Conservation (phyloP, 1,140 invertebrate species). For the Drosophila ananassae region DNA sequence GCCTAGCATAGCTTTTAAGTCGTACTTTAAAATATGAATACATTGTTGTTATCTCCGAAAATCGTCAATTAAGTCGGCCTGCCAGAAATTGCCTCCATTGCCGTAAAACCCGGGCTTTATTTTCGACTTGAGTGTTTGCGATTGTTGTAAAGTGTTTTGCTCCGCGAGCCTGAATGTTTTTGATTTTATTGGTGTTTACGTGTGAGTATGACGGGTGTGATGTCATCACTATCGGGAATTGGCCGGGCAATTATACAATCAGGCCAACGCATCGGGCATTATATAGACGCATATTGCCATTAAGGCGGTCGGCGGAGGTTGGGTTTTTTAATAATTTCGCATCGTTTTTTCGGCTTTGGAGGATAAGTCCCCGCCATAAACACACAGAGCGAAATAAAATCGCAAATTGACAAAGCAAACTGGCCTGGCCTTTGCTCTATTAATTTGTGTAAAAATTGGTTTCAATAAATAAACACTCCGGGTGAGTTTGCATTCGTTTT, state of each 20-base stretch:
- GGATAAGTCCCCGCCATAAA: slow-evolving; percentile 27
- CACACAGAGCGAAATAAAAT: slow-evolving; percentile 21
- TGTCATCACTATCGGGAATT: slow-evolving; percentile 60
- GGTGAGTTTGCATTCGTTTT: slow-evolving; percentile 5
- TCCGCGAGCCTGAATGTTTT: not conserved
- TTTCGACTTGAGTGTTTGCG: not conserved
- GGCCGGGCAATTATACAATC: slow-evolving; percentile 53
- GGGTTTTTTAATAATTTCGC: slow-evolving; percentile 14
- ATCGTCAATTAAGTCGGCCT: not conserved
- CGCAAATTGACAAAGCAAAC: slow-evolving; percentile 47
- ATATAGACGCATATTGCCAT: slow-evolving; percentile 4
- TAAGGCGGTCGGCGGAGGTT: slow-evolving; percentile 22
- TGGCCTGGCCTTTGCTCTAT: slow-evolving; percentile 41
- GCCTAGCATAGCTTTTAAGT: no score
- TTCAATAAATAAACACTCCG: slow-evolving; percentile 56
- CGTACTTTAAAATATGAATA: not conserved
- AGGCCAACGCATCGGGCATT: slow-evolving; percentile 21
- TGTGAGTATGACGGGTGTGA: slow-evolving; percentile 16
- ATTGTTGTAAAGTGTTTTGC: no score
- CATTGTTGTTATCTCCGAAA: not conserved
- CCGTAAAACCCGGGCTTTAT: not conserved
- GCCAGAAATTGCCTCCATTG: not conserved
- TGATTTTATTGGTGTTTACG: not conserved
- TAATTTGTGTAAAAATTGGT: slow-evolving; percentile 57
- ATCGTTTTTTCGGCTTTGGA: not conserved